These are phyloP conservation scores for Amphiura filiformis DNA, from an alignment of 35 echinoderm and acorn worm genomes.

Conservation along the genomic window DNA sequence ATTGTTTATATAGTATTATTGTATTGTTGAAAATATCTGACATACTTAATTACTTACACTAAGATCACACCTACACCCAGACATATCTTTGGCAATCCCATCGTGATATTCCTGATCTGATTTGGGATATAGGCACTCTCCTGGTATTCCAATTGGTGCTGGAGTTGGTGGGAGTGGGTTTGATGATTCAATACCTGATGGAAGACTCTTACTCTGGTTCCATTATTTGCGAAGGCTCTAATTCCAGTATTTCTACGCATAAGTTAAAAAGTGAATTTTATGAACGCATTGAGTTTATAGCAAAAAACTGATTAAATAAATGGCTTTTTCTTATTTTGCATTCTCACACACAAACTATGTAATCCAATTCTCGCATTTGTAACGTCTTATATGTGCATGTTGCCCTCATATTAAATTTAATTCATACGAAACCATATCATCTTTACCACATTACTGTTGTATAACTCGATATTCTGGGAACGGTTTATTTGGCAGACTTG, in stretches of 20 bases:
- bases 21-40: too few relatives aligned
- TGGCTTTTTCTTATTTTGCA: too few relatives aligned
- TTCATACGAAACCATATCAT: background rate
- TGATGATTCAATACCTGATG: conserved; percentile 60
- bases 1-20: too few relatives aligned
- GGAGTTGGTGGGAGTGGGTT: conserved; percentile 18
- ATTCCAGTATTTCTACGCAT: conserved; percentile 76
- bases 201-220: conserved; percentile 73
- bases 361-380: too few relatives aligned
- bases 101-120: conserved; percentile 50
- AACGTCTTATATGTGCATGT: too few relatives aligned
- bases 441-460: background rate
- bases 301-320: too few relatives aligned
- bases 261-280: too few relatives aligned
- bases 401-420: too few relatives aligned
- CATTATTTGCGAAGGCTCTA: conserved; percentile 83
- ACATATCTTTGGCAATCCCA: conserved; percentile 45
- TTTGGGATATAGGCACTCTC: conserved; percentile 54
- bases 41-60: too few relatives aligned
- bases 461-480: background rate
- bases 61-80: conserved; percentile 35
- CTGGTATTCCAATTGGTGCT: background rate
- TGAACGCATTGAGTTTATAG: too few relatives aligned
- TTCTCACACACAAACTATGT: too few relatives aligned
- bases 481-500: background rate